Evolutionary conservation across 2,113 vertebrate genomes (phyloP).

Genomic region (Grantiella picta): DNA sequence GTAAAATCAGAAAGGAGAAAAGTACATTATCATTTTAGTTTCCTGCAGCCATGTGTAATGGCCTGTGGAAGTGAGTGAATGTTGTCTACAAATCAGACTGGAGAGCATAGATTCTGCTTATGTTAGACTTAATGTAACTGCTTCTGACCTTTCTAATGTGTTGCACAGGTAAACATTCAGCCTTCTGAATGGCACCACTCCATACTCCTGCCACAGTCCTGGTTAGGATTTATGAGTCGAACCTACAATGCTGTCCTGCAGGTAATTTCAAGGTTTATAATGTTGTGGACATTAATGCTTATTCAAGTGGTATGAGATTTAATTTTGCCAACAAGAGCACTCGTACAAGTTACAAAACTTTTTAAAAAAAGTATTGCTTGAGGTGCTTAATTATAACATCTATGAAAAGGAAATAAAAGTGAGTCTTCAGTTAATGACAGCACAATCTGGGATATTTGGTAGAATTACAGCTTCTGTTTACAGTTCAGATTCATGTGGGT

Average conservation of each 20-base stretch:
- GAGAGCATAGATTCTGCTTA: background rate
- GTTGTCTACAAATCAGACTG: background rate
- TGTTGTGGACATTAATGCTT: background rate
- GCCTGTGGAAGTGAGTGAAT: accelerated
- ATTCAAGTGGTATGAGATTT: background rate
- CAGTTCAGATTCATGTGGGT: background rate
- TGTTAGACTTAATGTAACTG: background rate
- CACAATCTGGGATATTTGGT: background rate
- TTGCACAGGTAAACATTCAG: slow-evolving; percentile 89
- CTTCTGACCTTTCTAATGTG: background rate
- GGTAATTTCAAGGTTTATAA: slow-evolving; percentile 66
- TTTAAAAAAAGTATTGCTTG: background rate
- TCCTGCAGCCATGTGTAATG: background rate
- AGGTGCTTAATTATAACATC: background rate
- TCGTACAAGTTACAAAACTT: background rate
- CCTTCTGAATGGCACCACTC: slow-evolving; percentile 93
- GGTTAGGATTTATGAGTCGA: slow-evolving; percentile 88
- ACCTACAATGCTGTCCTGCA: slow-evolving; percentile 86
- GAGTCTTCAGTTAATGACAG: background rate
- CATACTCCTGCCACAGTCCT: slow-evolving; percentile 87
- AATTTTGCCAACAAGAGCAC: background rate
- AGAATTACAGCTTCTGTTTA: background rate
- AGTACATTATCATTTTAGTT: background rate
- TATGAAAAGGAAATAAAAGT: background rate
- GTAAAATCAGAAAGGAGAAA: background rate